phyloP scores from a whole-genome alignment of 2,888 invertebrate species.

The Scaptomyza reducta region DNA sequence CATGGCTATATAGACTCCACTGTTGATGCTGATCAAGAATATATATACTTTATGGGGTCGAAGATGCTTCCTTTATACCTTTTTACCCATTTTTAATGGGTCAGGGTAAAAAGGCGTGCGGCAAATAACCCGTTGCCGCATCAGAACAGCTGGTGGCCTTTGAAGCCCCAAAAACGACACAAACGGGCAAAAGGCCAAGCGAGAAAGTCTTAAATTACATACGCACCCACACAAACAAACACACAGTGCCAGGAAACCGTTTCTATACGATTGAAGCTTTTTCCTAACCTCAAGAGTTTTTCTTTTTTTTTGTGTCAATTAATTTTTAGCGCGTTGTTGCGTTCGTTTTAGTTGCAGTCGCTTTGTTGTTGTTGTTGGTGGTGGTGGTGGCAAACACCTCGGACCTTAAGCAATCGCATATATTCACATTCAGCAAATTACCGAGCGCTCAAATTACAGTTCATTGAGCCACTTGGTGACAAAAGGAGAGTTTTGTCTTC shows the following conservation, averaged over 20 bases:
- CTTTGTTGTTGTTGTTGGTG: slow-evolving; percentile 4
- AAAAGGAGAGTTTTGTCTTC: slow-evolving; percentile 39
- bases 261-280: slow-evolving; percentile 34
- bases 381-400: slow-evolving; percentile 61
- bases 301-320: slow-evolving; percentile 46
- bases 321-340: slow-evolving; percentile 59
- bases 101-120: slow-evolving; percentile 1
- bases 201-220: slow-evolving; percentile 78
- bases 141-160: slow-evolving; percentile 61
- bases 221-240: slow-evolving; percentile 63
- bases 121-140: slow-evolving; percentile 12
- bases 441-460: slow-evolving; percentile 73
- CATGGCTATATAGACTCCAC: no score
- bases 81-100: no score
- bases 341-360: slow-evolving; percentile 20
- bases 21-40: no score
- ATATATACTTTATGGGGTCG: no score
- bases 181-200: slow-evolving; percentile 42
- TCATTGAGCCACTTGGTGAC: slow-evolving; percentile 73
- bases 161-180: slow-evolving; percentile 46
- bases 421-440: slow-evolving; percentile 56
- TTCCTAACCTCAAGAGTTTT: slow-evolving; percentile 16
- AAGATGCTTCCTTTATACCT: no score
- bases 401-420: slow-evolving; percentile 40
- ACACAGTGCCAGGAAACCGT: slow-evolving; percentile 35